Evolutionary conservation across 2,888 invertebrate species (phyloP), one percentile per base, ranked within the genome.

Genomic region (Phragmatobia fuliginosa): DNA sequence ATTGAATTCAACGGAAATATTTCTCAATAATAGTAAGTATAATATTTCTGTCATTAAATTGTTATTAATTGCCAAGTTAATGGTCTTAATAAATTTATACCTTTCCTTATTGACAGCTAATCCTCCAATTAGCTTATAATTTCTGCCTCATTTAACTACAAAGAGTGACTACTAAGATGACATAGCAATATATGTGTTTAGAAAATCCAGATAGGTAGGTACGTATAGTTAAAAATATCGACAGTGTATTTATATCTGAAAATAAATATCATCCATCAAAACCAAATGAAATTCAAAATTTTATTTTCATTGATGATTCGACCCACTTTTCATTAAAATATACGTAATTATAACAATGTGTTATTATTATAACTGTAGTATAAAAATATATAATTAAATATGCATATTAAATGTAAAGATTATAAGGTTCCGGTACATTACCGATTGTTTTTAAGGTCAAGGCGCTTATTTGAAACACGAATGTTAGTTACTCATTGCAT

Each of bases 361-460:
- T 41, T 62, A 28, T 62, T 28, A 25, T 16, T 61, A 10, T 31
- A 31, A 0, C 18, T 21, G 28, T 41, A 18, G 16, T 41, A 6
- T 38, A 31, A 41, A 41, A 41, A 28, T 31, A 56, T 56, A 16
- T 56, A 56, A 56, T 28, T 28, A 56, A 56, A 56, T 28, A 28
- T 6, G 56, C 25, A 56, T 56, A 5, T 28, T 28, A 16, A 10
- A 28, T 56, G 28, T 14, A 28, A 56, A 56, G 5, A 56, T 56
- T 56, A 14, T 28, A 28, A 56, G 28, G 56, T 28, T 56, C 56
- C 56, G 28, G 56, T 56, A 56, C 56, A 28, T 56, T 56, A 56
- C 56, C 16, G 56, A 56, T 0, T 7, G 21, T 36, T 79, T 81
- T 77, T 85, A 82, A 76, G 78, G 81, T 81, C 85, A 85, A 84